Percentiles rank a stretch among this genome's conserved stretches.
These are phyloP conservation scores for Pseudomyrmex gracilis DNA, from an alignment of 1,140 invertebrate genomes.

Conservation along the genomic window DNA sequence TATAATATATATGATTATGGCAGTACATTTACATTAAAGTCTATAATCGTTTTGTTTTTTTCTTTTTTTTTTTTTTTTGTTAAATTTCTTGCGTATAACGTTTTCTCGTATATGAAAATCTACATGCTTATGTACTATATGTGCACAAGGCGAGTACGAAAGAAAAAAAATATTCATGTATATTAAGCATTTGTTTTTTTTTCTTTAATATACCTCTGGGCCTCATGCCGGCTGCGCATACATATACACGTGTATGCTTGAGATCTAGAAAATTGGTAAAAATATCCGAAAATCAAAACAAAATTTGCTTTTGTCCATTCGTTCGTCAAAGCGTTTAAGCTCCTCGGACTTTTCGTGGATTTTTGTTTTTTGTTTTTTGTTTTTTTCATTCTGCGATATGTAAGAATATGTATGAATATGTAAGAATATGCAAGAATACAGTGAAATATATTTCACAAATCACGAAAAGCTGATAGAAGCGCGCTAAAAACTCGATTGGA, in stretches of 20 bases:
- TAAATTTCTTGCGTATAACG: conserved; percentile 68
- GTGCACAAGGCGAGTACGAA: conserved; percentile 75
- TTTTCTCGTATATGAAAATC: conserved; percentile 69
- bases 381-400: conserved; percentile 73
- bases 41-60: conserved; percentile 77
- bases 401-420: conserved; percentile 60
- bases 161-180: conserved; percentile 61
- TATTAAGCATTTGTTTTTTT: conserved; percentile 47
- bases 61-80: conserved; percentile 62
- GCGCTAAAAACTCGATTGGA: conserved; percentile 73
- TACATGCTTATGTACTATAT: conserved; percentile 76
- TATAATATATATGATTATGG: conserved; percentile 84
- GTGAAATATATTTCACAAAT: conserved; percentile 67
- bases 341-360: not conserved
- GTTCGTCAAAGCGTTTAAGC: conserved; percentile 1
- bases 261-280: conserved; percentile 57
- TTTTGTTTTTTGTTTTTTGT: not conserved
- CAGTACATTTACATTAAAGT: conserved; percentile 85
- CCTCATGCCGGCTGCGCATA: not conserved
- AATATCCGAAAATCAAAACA: conserved; percentile 37
- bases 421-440: conserved; percentile 55
- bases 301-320: conserved; percentile 8
- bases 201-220: not conserved
- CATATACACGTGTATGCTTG: conserved; percentile 20
- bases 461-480: conserved; percentile 75